Base-by-base conservation (phyloP, 2,113 vertebrate genomes). In the Cyprinus carpio region DNA sequence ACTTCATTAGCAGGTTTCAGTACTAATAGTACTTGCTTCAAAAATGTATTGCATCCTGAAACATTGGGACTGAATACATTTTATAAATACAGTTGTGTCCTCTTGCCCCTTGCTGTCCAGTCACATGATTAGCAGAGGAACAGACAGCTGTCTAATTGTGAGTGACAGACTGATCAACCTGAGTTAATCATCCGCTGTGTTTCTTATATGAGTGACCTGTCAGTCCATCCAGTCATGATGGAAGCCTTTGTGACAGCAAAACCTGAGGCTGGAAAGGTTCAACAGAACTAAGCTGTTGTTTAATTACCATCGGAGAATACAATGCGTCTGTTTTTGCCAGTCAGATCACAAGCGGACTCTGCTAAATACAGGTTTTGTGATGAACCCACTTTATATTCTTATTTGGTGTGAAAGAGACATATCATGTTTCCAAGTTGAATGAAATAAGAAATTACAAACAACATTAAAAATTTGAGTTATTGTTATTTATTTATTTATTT, bases 161-260 rank as follows among this genome's bases (percentile, higher is more conserved):
- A 86, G 58, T 86, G 87, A 82, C 87, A 88, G 34, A 84, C 31
- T 86, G 82, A 86, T 88, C 82, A 81, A 62, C 82, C 72, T 84
- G 40, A 64, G 51, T 72, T 88, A 84, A 88, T 88, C 82, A 84
- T 64, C 76, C 34, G 37, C 62, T 84, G 40, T 75, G 51, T 46
- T 76, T 86, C 75, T 74, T 75, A 84, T 58, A 84, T 84, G 78
- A 84, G 15, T 84, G 60, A 40, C 40, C 77, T 88, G 69, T 74
- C 31, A 43, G 43, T 62, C 54, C 58, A 60, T 9, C 27, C 18
- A 51, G 37, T 31, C 5, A 54, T 34, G 27, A 74, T 40, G 37
- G 9, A 67, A 37, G 65, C 37, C 29, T 34, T 15, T 27, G 29
- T 62, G 65, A 49, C 72, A 75, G 13, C 40, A 75, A n/a, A 54